Base-by-base conservation (phyloP, 2,113 vertebrate species). In the Nerophis ophidion region DNA sequence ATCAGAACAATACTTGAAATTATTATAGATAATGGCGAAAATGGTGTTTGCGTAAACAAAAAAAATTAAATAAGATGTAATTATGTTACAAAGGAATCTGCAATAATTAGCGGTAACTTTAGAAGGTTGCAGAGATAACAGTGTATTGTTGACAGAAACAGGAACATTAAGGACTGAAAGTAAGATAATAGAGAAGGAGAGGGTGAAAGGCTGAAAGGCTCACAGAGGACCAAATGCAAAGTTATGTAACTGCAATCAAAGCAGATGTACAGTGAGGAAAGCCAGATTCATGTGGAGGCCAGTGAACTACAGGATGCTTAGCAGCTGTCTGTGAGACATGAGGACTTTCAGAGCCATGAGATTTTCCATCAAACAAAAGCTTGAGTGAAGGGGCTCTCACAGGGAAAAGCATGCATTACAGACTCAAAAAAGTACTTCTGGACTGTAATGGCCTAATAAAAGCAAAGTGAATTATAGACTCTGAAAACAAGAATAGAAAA, bases 311-410 rank as follows among this genome's bases (percentile, higher is more conserved):
- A 84, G 82, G 87, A 89, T 79, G 74, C 79, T 77, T 70, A 66
- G 69, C 88, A 89, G 87, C 88, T 89, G 86, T 83, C 82, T 83
- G 77, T 14, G 50, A 84, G 79, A 86, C 84, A 83, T 84, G 87
- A 81, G 83, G 80, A 84, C 76, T 75, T 80, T 88, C 75, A 75
- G 81, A 87, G 81, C 81, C 81, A 88, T 74, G 81, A 87, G 74
- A 85, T 75, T 89, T 89, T 89, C 89, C 86, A 89, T 88, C 79
- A 83, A 75, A 86, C 82, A 81, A 81, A 81, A 75, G 75, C 80
- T 81, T 49, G 51, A 77, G 79, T 72, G 68, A 77, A 79, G 76
- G 82, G 86, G 76, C 80, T 83, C 80, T 69, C 56, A 64, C 72
- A 78, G 84, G 86, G 87, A 75, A 70, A 80, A 67, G 26, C 11